A percentile compares a stretch with the other conserved stretches of the same genome.
Evolutionary conservation across 2,113 vertebrate species (phyloP).

Genomic region (Trochalopteron elliotii): DNA sequence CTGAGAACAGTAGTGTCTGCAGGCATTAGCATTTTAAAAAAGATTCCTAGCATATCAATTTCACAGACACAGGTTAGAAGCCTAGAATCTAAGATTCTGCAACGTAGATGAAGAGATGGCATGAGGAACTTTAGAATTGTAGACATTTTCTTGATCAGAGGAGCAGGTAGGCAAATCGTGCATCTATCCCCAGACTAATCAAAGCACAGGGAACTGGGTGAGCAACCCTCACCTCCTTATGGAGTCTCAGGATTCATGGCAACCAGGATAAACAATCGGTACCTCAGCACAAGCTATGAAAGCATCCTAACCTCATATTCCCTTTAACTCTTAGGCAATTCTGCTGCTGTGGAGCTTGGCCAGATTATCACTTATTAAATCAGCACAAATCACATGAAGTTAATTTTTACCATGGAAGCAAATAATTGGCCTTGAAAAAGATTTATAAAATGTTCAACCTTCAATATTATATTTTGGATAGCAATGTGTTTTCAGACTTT

Average conservation of each 20-base stretch:
- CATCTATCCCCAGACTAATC: not conserved
- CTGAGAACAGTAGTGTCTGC: not conserved
- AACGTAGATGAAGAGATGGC: not conserved
- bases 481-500: not conserved
- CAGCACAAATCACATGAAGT: not conserved
- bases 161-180: not conserved
- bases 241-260: not conserved
- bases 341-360: not conserved
- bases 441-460: not conserved
- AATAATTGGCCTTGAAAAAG: not conserved
- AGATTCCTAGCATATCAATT: not conserved
- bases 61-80: not conserved
- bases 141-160: not conserved
- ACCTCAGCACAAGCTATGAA: not conserved
- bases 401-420: not conserved
- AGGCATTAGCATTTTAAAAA: not conserved
- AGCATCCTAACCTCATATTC: not conserved
- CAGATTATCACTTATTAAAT: not conserved
- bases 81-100: not conserved
- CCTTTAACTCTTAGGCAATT: not conserved
- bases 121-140: not conserved
- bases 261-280: not conserved
- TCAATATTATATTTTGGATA: not conserved
- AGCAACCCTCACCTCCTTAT: not conserved
- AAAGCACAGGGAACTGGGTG: not conserved